Evolutionary conservation across 1,140 invertebrate species (phyloP).

Genomic region (Adelges cooleyi): DNA sequence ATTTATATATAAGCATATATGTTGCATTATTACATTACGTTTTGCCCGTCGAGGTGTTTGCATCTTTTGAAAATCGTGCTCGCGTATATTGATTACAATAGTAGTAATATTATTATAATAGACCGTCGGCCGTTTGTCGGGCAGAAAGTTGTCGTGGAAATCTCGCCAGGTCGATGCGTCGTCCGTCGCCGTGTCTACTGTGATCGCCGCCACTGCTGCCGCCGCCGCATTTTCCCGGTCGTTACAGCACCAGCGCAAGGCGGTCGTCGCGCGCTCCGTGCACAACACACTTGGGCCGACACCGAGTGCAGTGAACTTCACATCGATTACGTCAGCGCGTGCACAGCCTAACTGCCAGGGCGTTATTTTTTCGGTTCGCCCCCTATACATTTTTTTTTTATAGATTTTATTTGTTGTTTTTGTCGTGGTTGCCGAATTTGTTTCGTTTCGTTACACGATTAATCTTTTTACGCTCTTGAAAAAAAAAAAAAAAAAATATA

Average conservation of each 20-base stretch:
- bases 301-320: slow-evolving; percentile 27
- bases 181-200: not conserved
- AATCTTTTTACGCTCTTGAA: no score
- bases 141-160: no score
- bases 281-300: not conserved
- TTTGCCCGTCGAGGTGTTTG: no score
- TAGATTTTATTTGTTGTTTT: not conserved
- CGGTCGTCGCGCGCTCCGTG: not conserved
- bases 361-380: slow-evolving; percentile 17
- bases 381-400: not conserved
- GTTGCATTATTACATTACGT: no score
- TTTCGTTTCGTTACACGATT: no score
- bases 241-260: not conserved
- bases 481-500: no score
- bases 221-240: not conserved
- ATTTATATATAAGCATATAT: no score
- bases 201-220: not conserved
- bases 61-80: no score
- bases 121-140: no score
- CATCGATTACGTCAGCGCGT: slow-evolving; percentile 24
- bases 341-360: not conserved
- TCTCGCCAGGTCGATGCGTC: no score
- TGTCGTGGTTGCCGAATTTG: not conserved
- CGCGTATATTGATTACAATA: no score
- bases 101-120: no score